Conservation (phyloP, 2,797 vertebrate species). For the Cossypha dichroa region DNA sequence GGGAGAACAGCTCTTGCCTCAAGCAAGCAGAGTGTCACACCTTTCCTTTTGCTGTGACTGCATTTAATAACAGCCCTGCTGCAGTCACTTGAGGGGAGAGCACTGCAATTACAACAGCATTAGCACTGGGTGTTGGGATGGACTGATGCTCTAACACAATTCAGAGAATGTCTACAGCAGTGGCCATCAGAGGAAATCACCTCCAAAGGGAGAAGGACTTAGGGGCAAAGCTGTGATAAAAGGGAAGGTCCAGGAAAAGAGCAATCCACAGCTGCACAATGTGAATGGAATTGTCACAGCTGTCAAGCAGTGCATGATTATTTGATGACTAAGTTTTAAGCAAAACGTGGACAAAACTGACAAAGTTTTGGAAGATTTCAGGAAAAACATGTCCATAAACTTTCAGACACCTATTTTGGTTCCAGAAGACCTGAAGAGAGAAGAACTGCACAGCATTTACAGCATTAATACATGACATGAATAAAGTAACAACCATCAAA, state of each 20-base stretch:
- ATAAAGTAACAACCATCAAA: accelerated
- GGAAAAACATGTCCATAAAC: not conserved
- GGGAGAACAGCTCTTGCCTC: not conserved
- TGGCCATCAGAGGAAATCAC: not conserved
- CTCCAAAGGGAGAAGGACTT: not conserved
- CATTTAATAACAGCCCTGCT: too few relatives aligned
- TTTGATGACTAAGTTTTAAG: not conserved
- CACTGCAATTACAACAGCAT: not conserved
- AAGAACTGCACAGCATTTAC: not conserved
- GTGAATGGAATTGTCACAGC: not conserved
- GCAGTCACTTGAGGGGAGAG: too few relatives aligned
- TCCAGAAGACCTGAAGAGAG: not conserved
- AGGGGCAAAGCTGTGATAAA: not conserved
- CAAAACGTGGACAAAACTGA: not conserved
- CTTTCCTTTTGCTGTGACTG: not conserved
- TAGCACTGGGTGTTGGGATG: not conserved
- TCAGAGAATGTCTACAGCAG: not conserved
- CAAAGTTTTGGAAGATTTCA: not conserved
- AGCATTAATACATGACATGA: not conserved
- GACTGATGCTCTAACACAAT: not conserved
- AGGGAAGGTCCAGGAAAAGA: not conserved
- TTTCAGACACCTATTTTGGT: not conserved
- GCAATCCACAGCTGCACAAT: not conserved
- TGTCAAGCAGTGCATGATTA: not conserved
- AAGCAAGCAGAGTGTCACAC: not conserved